Base-by-base conservation (phyloP, 2,888 invertebrate species). In the Incurvaria masculella region DNA sequence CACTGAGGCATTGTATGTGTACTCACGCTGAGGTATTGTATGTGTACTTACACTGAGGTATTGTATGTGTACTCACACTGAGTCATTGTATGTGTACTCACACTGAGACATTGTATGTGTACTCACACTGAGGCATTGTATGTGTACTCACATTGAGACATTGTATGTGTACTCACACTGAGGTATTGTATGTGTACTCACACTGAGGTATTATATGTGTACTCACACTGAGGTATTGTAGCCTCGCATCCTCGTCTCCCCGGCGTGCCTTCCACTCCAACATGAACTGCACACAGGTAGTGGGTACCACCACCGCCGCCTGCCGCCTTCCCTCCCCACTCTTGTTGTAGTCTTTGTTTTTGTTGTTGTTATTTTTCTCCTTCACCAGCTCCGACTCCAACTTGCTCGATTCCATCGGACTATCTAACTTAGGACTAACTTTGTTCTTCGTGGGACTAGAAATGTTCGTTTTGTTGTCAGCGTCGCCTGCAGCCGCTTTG, bases 271-370 rank as follows among this genome's bases (percentile, higher is more conserved):
- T 83, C 89, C 88, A 89, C 44, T 78, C 74, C 0, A 72, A 56
- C 62, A 82, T 70, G 61, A 89, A 89, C 58, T 87, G 86, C 8
- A 88, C 83, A 47, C 85, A 83, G 49, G 80, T 85, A 47, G 72
- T 78, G 0, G 88, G 88, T 4, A 79, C 56, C 18, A 63, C 61
- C 52, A 69, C 50, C n/a, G n/a, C n/a, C n/a, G n/a, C n/a, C n/a
- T n/a, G n/a, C n/a, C n/a, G n/a, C n/a, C n/a, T n/a, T n/a, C n/a
- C n/a, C n/a, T n/a, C n/a, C n/a, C n/a, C n/a, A n/a, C n/a, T n/a
- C 39, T 57, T 59, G 14, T 56, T 51, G 1, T 49, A 19, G 4
- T 26, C 42, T 4, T 56, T 45, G 2, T 56, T 33, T 11, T 46
- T 43, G 40, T 21, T 54, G 26, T 67, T 38, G 26, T 39, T 42